phyloP scores from a whole-genome alignment of 2,888 invertebrate species.

The Nemurella pictetii region DNA sequence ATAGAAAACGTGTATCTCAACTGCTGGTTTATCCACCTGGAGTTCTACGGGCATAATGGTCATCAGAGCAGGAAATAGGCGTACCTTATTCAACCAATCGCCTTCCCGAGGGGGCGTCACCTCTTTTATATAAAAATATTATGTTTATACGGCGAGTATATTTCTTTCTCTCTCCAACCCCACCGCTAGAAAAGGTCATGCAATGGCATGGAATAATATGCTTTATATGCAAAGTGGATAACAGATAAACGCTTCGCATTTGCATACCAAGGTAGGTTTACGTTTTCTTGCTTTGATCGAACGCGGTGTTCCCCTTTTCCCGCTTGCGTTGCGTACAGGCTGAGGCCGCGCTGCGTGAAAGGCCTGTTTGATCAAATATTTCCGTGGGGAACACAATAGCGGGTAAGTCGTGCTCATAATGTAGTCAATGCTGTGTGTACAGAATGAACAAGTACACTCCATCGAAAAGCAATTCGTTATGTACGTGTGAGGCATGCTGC shows the following conservation, averaged over 20 bases:
- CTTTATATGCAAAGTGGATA: conserved; percentile 25
- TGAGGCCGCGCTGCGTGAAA: no score
- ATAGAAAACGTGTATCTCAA: no score
- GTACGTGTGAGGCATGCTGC: no score
- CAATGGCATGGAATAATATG: conserved; percentile 12
- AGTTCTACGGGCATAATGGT: neutral
- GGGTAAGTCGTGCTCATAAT: neutral
- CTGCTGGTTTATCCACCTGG: conserved; percentile 14
- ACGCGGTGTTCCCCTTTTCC: neutral
- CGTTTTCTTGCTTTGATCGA: conserved; percentile 7
- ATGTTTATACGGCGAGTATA: conserved; percentile 21
- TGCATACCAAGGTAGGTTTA: conserved; percentile 24
- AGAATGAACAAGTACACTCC: neutral
- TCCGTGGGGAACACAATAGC: neutral
- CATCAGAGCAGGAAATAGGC: conserved; percentile 22
- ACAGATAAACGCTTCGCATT: conserved; percentile 19
- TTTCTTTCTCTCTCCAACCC: neutral
- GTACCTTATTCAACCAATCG: conserved; percentile 19
- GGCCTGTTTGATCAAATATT: conserved; percentile 10
- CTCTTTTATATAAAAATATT: conserved; percentile 24
- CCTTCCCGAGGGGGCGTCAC: conserved; percentile 18
- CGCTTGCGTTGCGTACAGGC: neutral
- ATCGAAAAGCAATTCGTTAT: neutral
- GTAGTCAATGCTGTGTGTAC: neutral
- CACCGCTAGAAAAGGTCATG: conserved; percentile 1